Base-by-base conservation (phyloP, 2,888 invertebrate genomes). In the Aplocera efformata region DNA sequence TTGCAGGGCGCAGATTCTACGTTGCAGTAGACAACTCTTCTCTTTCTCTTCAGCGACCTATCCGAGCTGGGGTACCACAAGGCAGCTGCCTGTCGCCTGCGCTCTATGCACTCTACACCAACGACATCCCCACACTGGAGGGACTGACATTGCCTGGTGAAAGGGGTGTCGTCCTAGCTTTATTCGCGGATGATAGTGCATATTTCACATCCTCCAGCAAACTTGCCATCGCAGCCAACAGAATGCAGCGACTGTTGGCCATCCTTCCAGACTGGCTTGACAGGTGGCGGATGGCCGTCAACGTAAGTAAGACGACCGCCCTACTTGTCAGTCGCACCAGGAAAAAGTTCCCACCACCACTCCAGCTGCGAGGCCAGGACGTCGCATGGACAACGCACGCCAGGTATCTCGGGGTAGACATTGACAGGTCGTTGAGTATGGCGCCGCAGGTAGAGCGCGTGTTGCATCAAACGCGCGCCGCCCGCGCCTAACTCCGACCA, bases 321-420 rank as follows among this genome's bases (percentile, higher is more conserved):
- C 13, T 17, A 5, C 13, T 17, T 17, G 13, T 17, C 13, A n/a
- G n/a, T n/a, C n/a, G n/a, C n/a, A n/a, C 20, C 20, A 3, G 20
- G 4, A 3, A 6, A 3, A 20, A 20, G 6, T 7, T 13, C 26
- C 30, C 23, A 4, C 31, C 7, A 7, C 10, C 1, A 10, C 23
- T 9, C 3, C 23, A 21, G 8, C 30, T 20, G 21, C 22, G 22
- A 7, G n/a, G n/a, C 22, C 22, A 5, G n/a, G 7, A 22, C 1
- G 6, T 22, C n/a, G 22, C 3, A 7, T 22, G 22, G 22, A 3
- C 3, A 1, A 5, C 22, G n/a, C 22, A 22, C 22, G n/a, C 22
- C 0, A 54, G 42, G 17, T 56, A 56, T 43, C 49, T 56, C 4
- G 55, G 56, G 7, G 48, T 56, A 1, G 40, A 26, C 8, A 48